phyloP scores from a whole-genome alignment of 2,888 invertebrate species.

The Microctonus brassicae region DNA sequence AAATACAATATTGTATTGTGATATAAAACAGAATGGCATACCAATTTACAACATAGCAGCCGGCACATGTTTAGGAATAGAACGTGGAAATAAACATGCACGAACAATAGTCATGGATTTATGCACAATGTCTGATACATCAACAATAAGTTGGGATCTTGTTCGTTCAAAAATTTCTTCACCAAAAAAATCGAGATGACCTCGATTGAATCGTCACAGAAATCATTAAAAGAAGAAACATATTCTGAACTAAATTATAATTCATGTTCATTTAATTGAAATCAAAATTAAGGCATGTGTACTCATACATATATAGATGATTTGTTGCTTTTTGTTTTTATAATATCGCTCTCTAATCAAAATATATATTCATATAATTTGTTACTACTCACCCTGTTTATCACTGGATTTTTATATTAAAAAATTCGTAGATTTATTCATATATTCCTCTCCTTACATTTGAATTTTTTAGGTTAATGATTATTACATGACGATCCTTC shows the following conservation, averaged over 20 bases:
- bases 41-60: conserved; percentile 89
- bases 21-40: conserved; percentile 77
- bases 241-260: background rate
- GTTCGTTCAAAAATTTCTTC: conserved; percentile 58
- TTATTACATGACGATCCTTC: background rate
- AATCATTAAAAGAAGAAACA: background rate
- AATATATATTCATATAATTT: background rate
- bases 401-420: too few species aligned
- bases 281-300: too few species aligned
- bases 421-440: too few species aligned
- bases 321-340: background rate
- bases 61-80: conserved; percentile 84
- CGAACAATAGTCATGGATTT: conserved; percentile 74
- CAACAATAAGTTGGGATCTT: conserved; percentile 73
- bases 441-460: too few species aligned
- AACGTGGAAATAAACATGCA: conserved; percentile 65
- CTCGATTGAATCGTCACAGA: conserved; percentile 18
- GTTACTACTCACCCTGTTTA: background rate
- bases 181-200: conserved; percentile 57
- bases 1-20: too few species aligned
- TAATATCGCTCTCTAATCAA: background rate
- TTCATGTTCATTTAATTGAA: background rate
- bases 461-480: too few species aligned
- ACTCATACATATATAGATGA: too few species aligned
- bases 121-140: conserved; percentile 72